These are phyloP conservation scores for Calameuta pallipes DNA, from an alignment of 2,888 invertebrate genomes.

Conservation along the genomic window DNA sequence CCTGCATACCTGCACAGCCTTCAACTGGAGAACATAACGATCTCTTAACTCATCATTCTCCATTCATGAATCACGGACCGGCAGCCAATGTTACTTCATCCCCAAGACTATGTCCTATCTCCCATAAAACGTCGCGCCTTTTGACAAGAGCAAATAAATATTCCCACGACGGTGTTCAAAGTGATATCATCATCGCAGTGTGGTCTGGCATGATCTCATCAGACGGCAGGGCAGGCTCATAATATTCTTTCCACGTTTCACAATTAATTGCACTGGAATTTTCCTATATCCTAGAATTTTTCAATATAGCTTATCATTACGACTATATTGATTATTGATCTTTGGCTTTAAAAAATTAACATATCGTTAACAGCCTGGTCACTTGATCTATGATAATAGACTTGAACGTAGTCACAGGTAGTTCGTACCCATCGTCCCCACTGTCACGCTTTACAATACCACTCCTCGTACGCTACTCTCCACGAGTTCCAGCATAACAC, in stretches of 20 bases:
- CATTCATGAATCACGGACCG: not conserved
- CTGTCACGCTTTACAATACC: conserved; percentile 33
- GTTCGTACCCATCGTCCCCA: conserved; percentile 33
- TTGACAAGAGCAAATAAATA: not conserved
- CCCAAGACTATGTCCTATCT: not conserved
- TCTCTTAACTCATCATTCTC: not conserved
- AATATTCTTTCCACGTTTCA: not conserved
- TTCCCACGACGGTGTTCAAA: not conserved
- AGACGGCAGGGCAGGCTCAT: not conserved
- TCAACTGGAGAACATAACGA: not conserved
- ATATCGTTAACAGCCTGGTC: not conserved
- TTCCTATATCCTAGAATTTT: not conserved
- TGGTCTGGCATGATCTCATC: not conserved
- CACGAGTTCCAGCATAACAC: conserved; percentile 49
- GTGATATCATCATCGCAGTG: not conserved
- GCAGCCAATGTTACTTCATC: not conserved
- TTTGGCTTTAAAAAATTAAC: not conserved
- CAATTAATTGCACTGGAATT: not conserved
- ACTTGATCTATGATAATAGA: not conserved
- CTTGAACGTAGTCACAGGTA: conserved; percentile 32
- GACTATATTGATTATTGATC: not conserved
- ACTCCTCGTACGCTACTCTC: conserved; percentile 40
- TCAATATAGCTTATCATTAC: not conserved
- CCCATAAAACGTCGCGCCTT: not conserved
- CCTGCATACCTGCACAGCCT: not conserved